Base-by-base conservation (phyloP, 2,888 invertebrate genomes). In the Ctenicera cuprea region DNA sequence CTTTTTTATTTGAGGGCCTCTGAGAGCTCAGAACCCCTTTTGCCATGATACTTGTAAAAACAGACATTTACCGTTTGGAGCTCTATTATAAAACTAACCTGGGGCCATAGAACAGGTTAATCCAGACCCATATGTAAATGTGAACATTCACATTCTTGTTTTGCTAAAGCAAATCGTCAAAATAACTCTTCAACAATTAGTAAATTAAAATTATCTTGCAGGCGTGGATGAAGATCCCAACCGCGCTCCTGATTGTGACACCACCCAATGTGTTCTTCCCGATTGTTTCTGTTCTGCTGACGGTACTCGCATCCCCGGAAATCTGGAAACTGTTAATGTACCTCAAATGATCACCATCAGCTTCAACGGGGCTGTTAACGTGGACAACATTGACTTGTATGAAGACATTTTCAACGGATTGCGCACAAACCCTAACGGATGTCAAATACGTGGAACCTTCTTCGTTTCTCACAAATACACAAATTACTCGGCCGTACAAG, bases 271-370 rank as follows among this genome's bases (percentile, higher is more conserved):
- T 86, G 92, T 92, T 9, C 89, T 97, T 22, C 97, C 97, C 2
- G 96, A 97, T 86, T 97, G 97, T 86, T 97, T 95, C 92, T 97
- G 97, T 85, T 97, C 96, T 0, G 95, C 96, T 78, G 96, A 96
- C 83, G 96, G 96, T 79, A 96, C 96, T 7, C 91, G 95, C 75
- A 96, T 97, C 80, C 96, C 96, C 14, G 95, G 95, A 38, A 92
- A 91, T 76, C 90, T 96, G 79, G 95, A 96, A 85, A 92, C 94
- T 0, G 91, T 91, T 79, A 94, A 95, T 87, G 95, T 96, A 9
- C 97, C 97, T 20, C 97, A 97, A 87, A 97, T 97, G 97, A 93
- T 97, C 82, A 96, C 96, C 18, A 93, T 97, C 81, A 95, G 95
- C 12, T 97, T 97, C 88, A 97, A 97, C 87, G 97, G 97, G 63